Evolutionary conservation across 2,113 vertebrate species (phyloP), one percentile per base, ranked within the genome.

Genomic region (Neotragus pygmaeus): DNA sequence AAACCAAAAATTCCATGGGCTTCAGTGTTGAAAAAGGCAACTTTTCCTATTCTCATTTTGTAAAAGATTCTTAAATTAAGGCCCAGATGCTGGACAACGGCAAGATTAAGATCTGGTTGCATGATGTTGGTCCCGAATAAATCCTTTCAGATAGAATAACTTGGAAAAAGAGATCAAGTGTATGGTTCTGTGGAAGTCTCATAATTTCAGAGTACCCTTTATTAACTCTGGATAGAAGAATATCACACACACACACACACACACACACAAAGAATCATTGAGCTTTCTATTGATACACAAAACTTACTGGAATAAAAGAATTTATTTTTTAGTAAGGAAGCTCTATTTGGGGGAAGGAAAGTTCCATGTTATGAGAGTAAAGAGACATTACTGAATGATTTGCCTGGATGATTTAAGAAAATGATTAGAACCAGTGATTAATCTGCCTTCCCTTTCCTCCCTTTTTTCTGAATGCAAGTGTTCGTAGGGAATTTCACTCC

Each of bases 401-500:
- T 80, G 64, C 27, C 17, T 87, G 49, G 15, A 57, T 64, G 11
- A 36, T 87, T 70, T 81, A 94, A 21, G 60, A n/a, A 92, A 87
- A 28, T 43, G 3, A 94, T 47, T n/a, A 30, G 49, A 3, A 82
- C 16, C 49, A 85, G 10, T 30, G 9, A 75, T 5, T 43, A 15
- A 25, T 57, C 16, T 36, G 4, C 1, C 23, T 3, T 78, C 4
- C 1, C 8, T 13, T 43, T 8, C 5, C 11, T 7, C 16, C 8
- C 0, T n/a, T 64, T 90, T 86, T 93, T 60, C 57, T 75, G 23
- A 90, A 62, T 47, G 9, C 11, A 83, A 91, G 4, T 60, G 4
- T 73, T 87, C 1, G 4, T 5, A 33, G 16, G 21, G 0, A 23
- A 2, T 1, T 3, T 14, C 6, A 5, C 9, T 66, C 14, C 21